These are phyloP conservation scores for Glossosoma conforme DNA, from an alignment of 1,140 invertebrate genomes.

Conservation along the genomic window DNA sequence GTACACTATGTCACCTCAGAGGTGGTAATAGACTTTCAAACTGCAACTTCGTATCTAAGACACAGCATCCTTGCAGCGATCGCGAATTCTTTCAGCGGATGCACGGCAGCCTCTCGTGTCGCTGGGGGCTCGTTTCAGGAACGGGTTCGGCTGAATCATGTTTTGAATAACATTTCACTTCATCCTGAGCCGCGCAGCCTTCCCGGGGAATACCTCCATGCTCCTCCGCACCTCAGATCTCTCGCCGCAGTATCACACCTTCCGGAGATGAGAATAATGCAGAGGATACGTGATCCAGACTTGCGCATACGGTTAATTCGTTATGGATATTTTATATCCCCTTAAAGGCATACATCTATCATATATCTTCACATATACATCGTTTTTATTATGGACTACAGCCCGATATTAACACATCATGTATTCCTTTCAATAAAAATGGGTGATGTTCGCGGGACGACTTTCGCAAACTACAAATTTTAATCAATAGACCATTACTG, in stretches of 20 bases:
- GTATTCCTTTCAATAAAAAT: neutral
- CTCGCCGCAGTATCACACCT: neutral
- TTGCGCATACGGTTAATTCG: neutral
- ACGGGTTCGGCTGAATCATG: slow-evolving; percentile 31
- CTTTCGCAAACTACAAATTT: slow-evolving; percentile 4
- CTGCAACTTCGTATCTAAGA: too few relatives aligned
- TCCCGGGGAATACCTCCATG: slow-evolving; percentile 12
- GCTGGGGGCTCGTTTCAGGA: slow-evolving; percentile 28
- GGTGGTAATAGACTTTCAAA: too few relatives aligned
- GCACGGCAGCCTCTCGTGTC: neutral
- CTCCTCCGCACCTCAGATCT: neutral
- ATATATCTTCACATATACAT: too few relatives aligned
- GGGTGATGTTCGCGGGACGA: neutral
- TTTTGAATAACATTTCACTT: slow-evolving; percentile 33
- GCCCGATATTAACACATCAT: neutral
- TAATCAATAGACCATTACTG: neutral
- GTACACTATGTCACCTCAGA: too few relatives aligned
- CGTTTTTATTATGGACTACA: too few relatives aligned
- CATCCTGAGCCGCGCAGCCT: slow-evolving; percentile 24
- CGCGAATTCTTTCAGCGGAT: too few relatives aligned
- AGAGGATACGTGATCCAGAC: neutral
- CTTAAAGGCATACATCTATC: too few relatives aligned
- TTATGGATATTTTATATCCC: too few relatives aligned
- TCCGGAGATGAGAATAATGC: neutral
- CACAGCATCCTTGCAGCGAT: too few relatives aligned